A percentile compares a stretch with the other conserved stretches of the same genome.
These are phyloP conservation scores for Labia minor DNA, from an alignment of 2,888 invertebrate species.

Conservation along the genomic window DNA sequence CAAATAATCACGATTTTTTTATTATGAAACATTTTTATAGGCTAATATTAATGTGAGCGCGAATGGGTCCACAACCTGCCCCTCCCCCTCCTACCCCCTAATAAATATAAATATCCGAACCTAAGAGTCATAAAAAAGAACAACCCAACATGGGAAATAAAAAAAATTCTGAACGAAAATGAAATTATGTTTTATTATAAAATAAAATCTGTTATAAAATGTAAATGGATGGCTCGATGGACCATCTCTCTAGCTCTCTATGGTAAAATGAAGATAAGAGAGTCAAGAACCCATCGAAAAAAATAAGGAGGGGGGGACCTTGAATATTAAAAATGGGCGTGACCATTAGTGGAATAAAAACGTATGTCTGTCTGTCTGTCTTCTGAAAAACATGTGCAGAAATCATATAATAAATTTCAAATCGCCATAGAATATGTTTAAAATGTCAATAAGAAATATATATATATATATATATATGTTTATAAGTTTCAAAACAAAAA, in stretches of 20 bases:
- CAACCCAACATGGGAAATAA: not conserved
- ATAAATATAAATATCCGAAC: constrained; percentile 13
- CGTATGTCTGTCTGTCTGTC: not conserved
- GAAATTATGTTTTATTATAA: constrained; percentile 13
- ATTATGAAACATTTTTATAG: constrained; percentile 6
- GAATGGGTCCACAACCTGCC: not conserved
- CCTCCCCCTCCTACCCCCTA: not conserved
- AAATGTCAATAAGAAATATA: constrained; percentile 1
- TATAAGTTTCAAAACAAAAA: not conserved
- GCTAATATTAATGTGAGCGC: constrained; percentile 2
- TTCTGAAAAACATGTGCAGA: not conserved
- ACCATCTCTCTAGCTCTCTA: not conserved
- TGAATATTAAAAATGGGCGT: constrained; percentile 13
- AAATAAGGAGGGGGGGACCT: not conserved
- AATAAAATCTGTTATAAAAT: constrained; percentile 8
- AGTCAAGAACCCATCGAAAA: constrained; percentile 1
- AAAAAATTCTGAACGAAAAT: not conserved
- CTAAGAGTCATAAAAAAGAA: not conserved
- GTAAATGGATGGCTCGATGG: not conserved
- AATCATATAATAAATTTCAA: constrained; percentile 13
- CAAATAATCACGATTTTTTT: not conserved
- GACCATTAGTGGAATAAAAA: not conserved
- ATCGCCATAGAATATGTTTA: not conserved
- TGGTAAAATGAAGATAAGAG: constrained; percentile 7
- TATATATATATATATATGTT: not conserved